phyloP scores from a whole-genome alignment of 2,797 vertebrate species.

The Poeciliopsis turneri region DNA sequence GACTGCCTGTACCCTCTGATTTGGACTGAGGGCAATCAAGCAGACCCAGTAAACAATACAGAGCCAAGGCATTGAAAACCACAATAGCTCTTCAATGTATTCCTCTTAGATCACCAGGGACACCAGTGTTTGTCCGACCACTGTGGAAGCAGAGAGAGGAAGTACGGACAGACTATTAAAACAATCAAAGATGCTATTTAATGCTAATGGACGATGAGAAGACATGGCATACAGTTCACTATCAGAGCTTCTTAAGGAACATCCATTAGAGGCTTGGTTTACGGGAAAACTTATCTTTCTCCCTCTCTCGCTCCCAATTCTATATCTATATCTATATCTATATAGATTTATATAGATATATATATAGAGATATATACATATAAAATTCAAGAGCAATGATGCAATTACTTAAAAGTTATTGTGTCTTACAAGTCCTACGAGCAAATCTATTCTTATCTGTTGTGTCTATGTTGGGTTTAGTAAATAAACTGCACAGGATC shows the following conservation, averaged over 20 bases:
- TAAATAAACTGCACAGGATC: slow-evolving; percentile 40
- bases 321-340: slow-evolving; percentile 3
- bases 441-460: slow-evolving; percentile 15
- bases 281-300: slow-evolving; percentile 5
- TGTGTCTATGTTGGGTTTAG: slow-evolving; percentile 14
- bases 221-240: slow-evolving; percentile 59
- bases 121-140: slow-evolving; percentile 67
- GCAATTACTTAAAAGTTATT: not conserved
- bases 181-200: slow-evolving; percentile 66
- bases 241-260: slow-evolving; percentile 51
- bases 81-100: slow-evolving; percentile 74
- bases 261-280: slow-evolving; percentile 46
- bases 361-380: not conserved
- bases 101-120: slow-evolving; percentile 67
- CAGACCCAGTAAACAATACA: slow-evolving; percentile 77
- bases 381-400: not conserved
- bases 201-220: slow-evolving; percentile 64
- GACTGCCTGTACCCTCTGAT: slow-evolving; percentile 76
- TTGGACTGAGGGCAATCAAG: slow-evolving; percentile 80
- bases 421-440: not conserved
- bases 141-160: slow-evolving; percentile 52
- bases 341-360: not conserved
- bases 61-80: slow-evolving; percentile 68
- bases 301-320: not conserved
- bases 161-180: slow-evolving; percentile 70